phyloP scores from a whole-genome alignment of 2,797 vertebrate species.

The Argya squamiceps region DNA sequence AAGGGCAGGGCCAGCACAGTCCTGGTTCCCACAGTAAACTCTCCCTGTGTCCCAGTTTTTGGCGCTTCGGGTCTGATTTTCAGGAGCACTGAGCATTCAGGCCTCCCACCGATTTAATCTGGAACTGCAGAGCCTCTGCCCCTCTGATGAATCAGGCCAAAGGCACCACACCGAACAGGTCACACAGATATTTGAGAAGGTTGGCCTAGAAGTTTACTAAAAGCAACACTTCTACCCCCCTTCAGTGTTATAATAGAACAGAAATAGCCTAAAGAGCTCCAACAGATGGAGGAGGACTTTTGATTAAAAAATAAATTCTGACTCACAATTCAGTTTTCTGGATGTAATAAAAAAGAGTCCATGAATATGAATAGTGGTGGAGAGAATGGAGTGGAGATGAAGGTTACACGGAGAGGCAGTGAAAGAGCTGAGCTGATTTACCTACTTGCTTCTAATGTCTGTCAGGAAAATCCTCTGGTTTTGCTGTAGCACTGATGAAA shows the following conservation, averaged over 20 bases:
- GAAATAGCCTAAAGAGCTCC: constrained; percentile 31
- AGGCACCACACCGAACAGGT: not conserved
- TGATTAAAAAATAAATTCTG: constrained; percentile 62
- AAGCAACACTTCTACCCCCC: not conserved
- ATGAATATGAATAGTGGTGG: constrained; percentile 10
- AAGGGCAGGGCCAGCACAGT: not conserved
- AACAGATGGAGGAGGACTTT: constrained; percentile 40
- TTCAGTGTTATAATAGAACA: not conserved
- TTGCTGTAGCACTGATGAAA: not conserved
- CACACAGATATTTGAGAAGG: not conserved
- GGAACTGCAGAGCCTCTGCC: constrained; percentile 37
- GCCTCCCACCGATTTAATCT: constrained; percentile 37
- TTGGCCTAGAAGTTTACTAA: not conserved
- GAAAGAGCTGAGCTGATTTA: constrained; percentile 8
- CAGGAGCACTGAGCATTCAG: not conserved
- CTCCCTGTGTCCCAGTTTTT: not conserved
- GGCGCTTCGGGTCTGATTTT: not conserved
- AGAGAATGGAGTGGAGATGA: not conserved
- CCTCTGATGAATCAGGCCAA: not conserved
- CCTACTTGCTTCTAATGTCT: not conserved
- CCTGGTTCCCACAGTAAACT: not conserved
- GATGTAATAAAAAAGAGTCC: constrained; percentile 10
- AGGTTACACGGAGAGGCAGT: not conserved
- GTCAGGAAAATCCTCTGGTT: not conserved
- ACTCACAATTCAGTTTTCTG: constrained; percentile 24